A percentile compares a stretch with the other conserved stretches of the same genome.
phyloP scores from a whole-genome alignment of 2,113 vertebrate species.

The Pelusios castaneus region DNA sequence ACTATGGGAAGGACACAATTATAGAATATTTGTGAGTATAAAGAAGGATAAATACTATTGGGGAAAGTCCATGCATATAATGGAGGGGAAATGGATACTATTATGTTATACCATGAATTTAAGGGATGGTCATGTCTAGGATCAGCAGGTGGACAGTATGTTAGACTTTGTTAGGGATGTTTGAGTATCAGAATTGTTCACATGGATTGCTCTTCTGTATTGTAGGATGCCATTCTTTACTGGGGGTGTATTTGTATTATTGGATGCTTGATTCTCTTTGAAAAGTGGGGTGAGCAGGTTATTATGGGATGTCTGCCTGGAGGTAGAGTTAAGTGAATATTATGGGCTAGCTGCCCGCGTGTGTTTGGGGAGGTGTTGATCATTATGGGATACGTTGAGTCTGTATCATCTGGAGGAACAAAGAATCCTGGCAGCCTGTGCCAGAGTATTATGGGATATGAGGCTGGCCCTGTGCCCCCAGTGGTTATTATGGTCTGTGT shows the following conservation, averaged over 20 bases:
- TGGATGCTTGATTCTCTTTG: not conserved
- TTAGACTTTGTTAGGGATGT: not conserved
- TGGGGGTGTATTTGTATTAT: not conserved
- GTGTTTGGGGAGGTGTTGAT: not conserved
- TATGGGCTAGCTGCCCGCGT: not conserved
- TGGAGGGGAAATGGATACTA: not conserved
- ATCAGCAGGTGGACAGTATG: not conserved
- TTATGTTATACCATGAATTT: not conserved
- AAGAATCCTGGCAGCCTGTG: conserved; percentile 11
- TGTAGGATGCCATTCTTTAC: not conserved
- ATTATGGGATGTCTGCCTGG: not conserved
- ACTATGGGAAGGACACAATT: not conserved
- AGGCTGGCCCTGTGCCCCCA: not conserved
- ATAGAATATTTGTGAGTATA: not conserved
- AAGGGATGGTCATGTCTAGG: not conserved
- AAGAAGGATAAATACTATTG: not conserved
- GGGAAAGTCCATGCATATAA: not conserved
- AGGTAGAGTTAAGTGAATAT: not conserved
- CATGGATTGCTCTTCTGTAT: not conserved
- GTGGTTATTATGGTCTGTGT: not conserved
- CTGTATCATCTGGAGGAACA: not conserved
- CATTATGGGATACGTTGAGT: not conserved
- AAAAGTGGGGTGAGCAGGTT: not conserved
- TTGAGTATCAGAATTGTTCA: not conserved
- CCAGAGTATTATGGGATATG: conserved; percentile 68